Evolutionary conservation across 2,797 vertebrate species (phyloP), one percentile per base, ranked within the genome.

Genomic region (Propithecus perrieri): DNA sequence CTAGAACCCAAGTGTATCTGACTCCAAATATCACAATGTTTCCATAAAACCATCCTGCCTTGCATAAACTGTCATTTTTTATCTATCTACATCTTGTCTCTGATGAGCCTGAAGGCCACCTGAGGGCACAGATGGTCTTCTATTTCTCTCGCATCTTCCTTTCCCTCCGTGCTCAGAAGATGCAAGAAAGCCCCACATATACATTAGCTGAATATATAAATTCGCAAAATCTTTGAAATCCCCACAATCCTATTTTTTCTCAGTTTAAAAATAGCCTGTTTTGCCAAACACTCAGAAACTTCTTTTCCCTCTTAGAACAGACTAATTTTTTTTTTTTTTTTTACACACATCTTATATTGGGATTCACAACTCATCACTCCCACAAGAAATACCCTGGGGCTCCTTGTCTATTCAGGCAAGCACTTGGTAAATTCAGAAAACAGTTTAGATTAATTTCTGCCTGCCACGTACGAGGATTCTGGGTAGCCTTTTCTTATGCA

Each of bases 311-410:
- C 87, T 94, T 94, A 91, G 92, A 97, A 94, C 50, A 78, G 46
- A 84, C 38, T 17, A 55, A 55, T 5, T 46, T 76, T 96, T 89
- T 61, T 91, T 90, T 65, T 30, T 91, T 91, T 91, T 96, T 85
- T 35, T 3, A 97, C 86, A 94, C 91, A 88, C 67, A 96, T 94
- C 83, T 97, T 80, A 88, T 97, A 97, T 97, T 97, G 97, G 97
- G 97, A 98, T 98, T 98, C 97, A 94, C 94, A 98, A 96, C 94
- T 97, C 96, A 94, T 98, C 90, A 0, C 94, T 98, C 97, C 91
- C 97, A 98, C 92, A 94, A 97, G 98, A 98, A 96, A 96, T 78
- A 96, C 86, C 96, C 96, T 38, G 59, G 69, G 95, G 89, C 91
- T 96, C 57, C 94, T 85, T 91, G 91, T 98, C 96, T 96, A 93